Conservation (phyloP, 2,113 vertebrate genomes). For the Artemisiospiza belli region DNA sequence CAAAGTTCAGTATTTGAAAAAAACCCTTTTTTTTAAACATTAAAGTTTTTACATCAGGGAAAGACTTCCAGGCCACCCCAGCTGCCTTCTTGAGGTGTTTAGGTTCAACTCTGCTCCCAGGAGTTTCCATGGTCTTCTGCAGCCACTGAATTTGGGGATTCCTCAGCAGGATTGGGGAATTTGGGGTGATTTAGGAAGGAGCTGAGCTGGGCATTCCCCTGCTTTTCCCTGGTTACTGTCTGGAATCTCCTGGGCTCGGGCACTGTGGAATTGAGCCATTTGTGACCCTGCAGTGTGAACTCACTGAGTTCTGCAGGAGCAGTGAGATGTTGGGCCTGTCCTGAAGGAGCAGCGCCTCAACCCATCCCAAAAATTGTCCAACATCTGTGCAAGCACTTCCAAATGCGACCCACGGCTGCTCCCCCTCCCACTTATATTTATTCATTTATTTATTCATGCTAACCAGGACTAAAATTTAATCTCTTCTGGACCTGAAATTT, state of each 20-base stretch:
- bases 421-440: neutral
- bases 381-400: constrained; percentile 10
- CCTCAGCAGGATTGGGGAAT: neutral
- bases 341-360: constrained; percentile 20
- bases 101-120: neutral
- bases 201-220: neutral
- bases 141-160: neutral
- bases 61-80: neutral
- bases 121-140: neutral
- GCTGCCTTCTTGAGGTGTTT: neutral
- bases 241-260: neutral
- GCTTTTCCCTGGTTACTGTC: neutral
- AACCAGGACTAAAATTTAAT: neutral
- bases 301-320: neutral
- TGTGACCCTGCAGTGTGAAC: neutral
- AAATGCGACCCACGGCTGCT: neutral
- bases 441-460: neutral
- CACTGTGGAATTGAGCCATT: neutral
- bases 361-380: constrained; percentile 28
- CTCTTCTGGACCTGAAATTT: neutral
- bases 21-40: too few species aligned
- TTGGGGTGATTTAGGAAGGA: neutral
- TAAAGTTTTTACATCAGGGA: neutral
- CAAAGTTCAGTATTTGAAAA: neutral
- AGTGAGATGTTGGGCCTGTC: neutral